These are phyloP conservation scores for Euura saliciscinereae DNA, from an alignment of 1,140 invertebrate genomes.

Conservation along the genomic window DNA sequence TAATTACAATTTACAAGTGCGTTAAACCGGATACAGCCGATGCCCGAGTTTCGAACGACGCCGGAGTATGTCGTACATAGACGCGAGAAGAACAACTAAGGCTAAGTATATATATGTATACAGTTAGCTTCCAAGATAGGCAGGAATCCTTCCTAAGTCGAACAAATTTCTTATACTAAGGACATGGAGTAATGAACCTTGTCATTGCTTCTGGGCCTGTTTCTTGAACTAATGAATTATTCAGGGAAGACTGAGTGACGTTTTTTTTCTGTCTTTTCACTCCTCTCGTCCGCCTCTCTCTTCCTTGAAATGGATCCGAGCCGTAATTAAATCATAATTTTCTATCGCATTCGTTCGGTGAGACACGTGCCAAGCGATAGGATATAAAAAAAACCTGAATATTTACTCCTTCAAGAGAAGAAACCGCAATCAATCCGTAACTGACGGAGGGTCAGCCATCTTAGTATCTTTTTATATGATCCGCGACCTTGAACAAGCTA, in stretches of 20 bases:
- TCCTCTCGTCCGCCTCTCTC: no score
- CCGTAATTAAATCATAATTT: not conserved
- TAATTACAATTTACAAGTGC: not conserved
- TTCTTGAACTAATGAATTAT: not conserved
- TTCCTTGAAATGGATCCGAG: no score
- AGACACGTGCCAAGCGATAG: not conserved
- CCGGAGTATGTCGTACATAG: not conserved
- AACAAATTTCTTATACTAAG: not conserved
- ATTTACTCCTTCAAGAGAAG: not conserved
- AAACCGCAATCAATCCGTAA: not conserved
- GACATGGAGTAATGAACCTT: not conserved
- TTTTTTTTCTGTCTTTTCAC: no score
- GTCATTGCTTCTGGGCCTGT: not conserved
- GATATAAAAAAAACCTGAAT: not conserved
- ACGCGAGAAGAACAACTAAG: not conserved
- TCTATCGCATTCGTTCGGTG: not conserved
- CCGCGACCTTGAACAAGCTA: not conserved
- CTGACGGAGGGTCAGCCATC: not conserved
- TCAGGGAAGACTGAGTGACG: not conserved
- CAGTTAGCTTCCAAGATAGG: no score
- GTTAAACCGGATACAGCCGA: not conserved
- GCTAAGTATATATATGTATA: no score
- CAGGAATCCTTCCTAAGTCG: not conserved
- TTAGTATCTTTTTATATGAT: not conserved
- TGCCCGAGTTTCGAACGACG: not conserved